These are phyloP conservation scores for Pristionchus maxplancki DNA, from an alignment of 2,888 invertebrate genomes.

Conservation along the genomic window DNA sequence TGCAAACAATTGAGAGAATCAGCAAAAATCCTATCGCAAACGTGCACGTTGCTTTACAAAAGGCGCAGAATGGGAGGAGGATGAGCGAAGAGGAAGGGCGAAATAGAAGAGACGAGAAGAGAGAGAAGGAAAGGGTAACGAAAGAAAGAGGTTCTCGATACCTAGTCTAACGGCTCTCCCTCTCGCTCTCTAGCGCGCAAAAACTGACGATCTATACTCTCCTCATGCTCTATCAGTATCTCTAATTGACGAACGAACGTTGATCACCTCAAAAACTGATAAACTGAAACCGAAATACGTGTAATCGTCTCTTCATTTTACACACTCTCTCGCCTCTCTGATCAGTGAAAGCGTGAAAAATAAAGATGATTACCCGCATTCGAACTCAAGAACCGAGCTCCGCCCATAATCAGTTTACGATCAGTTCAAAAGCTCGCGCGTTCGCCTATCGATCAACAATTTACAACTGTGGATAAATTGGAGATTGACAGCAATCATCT, in stretches of 20 bases:
- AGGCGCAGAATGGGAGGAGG: slow-evolving; percentile 3
- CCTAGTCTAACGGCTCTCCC: not conserved
- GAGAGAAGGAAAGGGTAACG: not conserved
- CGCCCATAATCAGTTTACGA: not conserved
- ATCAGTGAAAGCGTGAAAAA: too few relatives aligned
- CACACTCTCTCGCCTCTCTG: too few relatives aligned
- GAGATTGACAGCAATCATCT: too few relatives aligned
- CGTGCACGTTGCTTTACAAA: slow-evolving; percentile 16
- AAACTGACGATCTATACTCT: not conserved
- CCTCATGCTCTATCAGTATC: not conserved
- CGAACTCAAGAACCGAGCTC: too few relatives aligned
- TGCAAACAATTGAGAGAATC: not conserved
- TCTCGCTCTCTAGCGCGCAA: not conserved
- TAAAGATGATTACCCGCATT: too few relatives aligned
- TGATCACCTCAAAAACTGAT: slow-evolving; percentile 6
- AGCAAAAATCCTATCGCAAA: not conserved
- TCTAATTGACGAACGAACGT: too few relatives aligned
- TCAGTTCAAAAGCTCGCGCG: not conserved
- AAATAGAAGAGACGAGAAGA: not conserved
- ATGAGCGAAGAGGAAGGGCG: not conserved
- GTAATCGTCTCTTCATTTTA: too few relatives aligned
- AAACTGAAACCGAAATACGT: not conserved
- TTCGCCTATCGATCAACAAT: too few relatives aligned
- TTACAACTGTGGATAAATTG: too few relatives aligned
- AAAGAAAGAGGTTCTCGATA: slow-evolving; percentile 27